Base-by-base conservation (phyloP, 2,113 vertebrate species). In the Polypterus senegalus region DNA sequence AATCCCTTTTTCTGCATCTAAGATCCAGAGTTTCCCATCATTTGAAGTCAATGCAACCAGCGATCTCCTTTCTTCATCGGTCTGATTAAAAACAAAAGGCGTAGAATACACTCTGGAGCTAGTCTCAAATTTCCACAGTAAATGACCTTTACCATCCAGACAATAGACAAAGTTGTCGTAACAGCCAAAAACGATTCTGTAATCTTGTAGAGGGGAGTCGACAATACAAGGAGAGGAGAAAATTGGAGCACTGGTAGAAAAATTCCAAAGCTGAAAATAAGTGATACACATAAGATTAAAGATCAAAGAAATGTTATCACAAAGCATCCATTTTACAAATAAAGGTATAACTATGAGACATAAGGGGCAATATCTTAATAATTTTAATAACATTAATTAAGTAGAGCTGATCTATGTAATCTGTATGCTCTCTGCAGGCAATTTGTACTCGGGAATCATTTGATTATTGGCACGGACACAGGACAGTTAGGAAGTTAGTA, bases 141-240 rank as follows among this genome's bases (percentile, higher is more conserved):
- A 75, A 47, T 82, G 76, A 64, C 93, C 95, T 54, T 88, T 75
- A 45, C 57, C 58, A 11, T 65, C 79, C 74, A 95, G 77, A 60
- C 91, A 92, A 78, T 98, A 95, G 70, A 96, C 76, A 63, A 69
- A 78, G 59, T 76, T 62, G 45, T 98, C 95, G 1, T 98, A 93
- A 63, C 94, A 98, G 51, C 94, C 94, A 74, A 93, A 97, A 75
- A 88, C 81, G 64, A 96, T 62, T 66, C 74, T 79, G 71, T 80
- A 73, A 69, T 75, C 65, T 67, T 84, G 67, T 46, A 46, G 9
- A 65, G 64, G 57, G 72, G 78, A 80, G 55, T 69, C 62, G 4
- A 81, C 82, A 61, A 88, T 52, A 63, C 91, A 93, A 0, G 90
- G 92, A 1, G 93, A 97, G 11, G 95, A 98, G 83, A 99, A 99